Base-by-base conservation (phyloP, 2,797 vertebrate genomes). In the Poeciliopsis presidionis region DNA sequence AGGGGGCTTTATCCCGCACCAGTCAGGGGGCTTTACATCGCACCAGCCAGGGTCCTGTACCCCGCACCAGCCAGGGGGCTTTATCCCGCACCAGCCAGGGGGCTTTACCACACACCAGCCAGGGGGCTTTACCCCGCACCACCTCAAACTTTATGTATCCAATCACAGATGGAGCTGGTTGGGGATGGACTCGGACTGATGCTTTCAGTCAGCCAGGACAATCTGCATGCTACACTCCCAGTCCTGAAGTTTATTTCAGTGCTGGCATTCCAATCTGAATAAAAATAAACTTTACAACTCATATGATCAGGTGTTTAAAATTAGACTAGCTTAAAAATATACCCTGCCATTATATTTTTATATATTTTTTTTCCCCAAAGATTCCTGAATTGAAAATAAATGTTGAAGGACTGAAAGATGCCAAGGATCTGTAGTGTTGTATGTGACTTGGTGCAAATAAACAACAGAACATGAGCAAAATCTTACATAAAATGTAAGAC, bases 201-300 rank as follows among this genome's bases (percentile, higher is more conserved):
- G 28, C 36, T n/a, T 76, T 43, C 33, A 41, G 6, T 25, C 76
- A 75, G 4, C 46, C 75, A 2, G 45, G 33, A 8, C 75, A 77
- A 59, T 5, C 65, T 67, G 49, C 4, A 11, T 46, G 11, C 49
- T 53, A 73, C 51, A 41, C 2, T 49, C n/a, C 30, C 43, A 12
- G 65, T 43, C 25, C 55, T 72, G 71, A 73, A 49, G 25, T 30
- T 55, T 61, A 79, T 74, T 72, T 69, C 45, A 75, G 51, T 51
- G 53, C 43, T 55, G 72, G 11, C 20, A 1, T 71, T 43, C 6
- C 9, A 18, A 30, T 20, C 61, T 55, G 61, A 76, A 47, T 72
- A 5, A 72, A 78, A 41, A 30, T 18, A 13, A 49, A 70, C 39
- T 41, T 55, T 0, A 25, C 22, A 4, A 2, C 12, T 45, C 33